Percentiles rank a stretch among this genome's conserved stretches.
Evolutionary conservation across 2,113 vertebrate genomes (phyloP).

Genomic region (Phylloscopus trochilus): DNA sequence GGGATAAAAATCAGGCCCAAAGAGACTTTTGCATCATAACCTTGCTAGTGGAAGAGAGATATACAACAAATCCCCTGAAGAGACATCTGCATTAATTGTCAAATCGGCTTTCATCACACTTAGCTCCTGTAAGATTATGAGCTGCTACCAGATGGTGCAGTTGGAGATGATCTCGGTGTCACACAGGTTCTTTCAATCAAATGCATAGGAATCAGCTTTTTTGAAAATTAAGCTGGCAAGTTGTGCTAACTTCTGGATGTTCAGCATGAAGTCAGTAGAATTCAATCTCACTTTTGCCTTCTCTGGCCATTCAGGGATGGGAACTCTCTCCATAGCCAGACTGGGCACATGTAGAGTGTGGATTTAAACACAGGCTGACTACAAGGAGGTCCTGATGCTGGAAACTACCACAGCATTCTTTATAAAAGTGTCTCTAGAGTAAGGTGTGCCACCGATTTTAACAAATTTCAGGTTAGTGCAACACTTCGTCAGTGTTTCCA

Average conservation of each 20-base stretch:
- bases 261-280: neutral
- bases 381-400: neutral
- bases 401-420: neutral
- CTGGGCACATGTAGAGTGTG: rapidly evolving
- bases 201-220: neutral
- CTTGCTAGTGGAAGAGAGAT: neutral
- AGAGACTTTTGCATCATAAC: neutral
- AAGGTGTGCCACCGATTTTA: neutral
- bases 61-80: neutral
- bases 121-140: neutral
- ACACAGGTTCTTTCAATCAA: neutral
- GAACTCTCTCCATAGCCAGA: neutral
- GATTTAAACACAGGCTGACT: neutral
- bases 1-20: neutral
- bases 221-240: neutral
- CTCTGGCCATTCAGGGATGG: neutral
- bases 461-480: neutral
- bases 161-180: neutral
- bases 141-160: constrained; percentile 21
- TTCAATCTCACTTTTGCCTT: neutral
- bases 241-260: neutral
- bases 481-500: neutral
- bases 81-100: neutral
- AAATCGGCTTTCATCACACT: neutral
- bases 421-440: neutral